phyloP scores from a whole-genome alignment of 2,797 vertebrate species.

The Anniella stebbinsi region DNA sequence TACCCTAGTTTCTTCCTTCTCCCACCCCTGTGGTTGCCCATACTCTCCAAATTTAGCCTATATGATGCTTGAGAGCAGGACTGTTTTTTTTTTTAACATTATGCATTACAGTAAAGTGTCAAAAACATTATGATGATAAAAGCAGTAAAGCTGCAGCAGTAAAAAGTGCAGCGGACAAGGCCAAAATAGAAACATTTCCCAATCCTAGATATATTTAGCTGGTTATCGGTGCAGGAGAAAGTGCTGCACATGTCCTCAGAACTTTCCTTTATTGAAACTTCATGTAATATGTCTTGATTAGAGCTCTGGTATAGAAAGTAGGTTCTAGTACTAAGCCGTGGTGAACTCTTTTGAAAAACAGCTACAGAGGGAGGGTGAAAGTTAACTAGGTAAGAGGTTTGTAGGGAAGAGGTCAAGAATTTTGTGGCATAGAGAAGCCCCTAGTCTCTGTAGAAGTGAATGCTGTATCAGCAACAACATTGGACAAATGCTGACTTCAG shows the following conservation, averaged over 20 bases:
- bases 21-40: not conserved
- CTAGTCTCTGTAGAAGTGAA: too few species aligned
- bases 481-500: not conserved
- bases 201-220: not conserved
- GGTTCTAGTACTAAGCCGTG: not conserved
- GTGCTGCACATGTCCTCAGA: not conserved
- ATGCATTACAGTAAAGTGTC: not conserved
- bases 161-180: not conserved
- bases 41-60: not conserved
- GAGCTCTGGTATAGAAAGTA: not conserved
- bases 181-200: not conserved
- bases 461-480: not conserved
- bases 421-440: not conserved
- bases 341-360: not conserved
- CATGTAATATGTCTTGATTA: not conserved
- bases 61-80: not conserved
- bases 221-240: not conserved
- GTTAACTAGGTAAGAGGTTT: not conserved
- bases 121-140: not conserved
- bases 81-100: not conserved
- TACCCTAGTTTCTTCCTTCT: not conserved
- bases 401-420: not conserved
- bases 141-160: not conserved
- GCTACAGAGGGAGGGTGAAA: not conserved
- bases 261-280: not conserved